These are phyloP conservation scores for Mustela nigripes DNA, from an alignment of 2,113 vertebrate species.

Conservation along the genomic window DNA sequence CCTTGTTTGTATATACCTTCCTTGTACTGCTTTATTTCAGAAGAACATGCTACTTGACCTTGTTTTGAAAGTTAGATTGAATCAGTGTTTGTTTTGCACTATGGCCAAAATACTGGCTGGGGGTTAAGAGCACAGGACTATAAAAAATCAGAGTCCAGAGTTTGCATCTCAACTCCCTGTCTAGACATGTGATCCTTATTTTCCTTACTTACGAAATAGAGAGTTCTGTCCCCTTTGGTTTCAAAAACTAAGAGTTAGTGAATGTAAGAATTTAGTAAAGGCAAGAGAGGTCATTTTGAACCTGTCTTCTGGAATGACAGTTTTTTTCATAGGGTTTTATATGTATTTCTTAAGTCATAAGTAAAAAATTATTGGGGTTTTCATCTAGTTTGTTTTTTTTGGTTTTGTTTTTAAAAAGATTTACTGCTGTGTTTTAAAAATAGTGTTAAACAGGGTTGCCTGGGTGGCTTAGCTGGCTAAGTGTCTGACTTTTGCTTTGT, in stretches of 20 bases:
- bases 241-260: not conserved
- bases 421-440: not conserved
- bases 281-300: not conserved
- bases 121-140: not conserved
- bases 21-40: not conserved
- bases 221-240: not conserved
- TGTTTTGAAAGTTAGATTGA: slow-evolving; percentile 28
- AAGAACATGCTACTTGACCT: not conserved
- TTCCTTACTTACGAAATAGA: not conserved
- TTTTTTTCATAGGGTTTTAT: not conserved
- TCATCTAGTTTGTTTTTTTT: not conserved
- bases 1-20: not conserved
- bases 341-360: not conserved
- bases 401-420: not conserved
- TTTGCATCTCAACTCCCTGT: not conserved
- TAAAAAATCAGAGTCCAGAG: not conserved
- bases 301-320: not conserved
- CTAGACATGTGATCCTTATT: not conserved
- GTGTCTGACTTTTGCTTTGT: not conserved
- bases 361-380: not conserved
- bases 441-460: not conserved
- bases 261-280: not conserved
- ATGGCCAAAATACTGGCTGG: not conserved
- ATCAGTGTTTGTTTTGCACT: not conserved
- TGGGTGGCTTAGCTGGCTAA: not conserved